Percentiles rank a stretch among this genome's conserved stretches.
These are phyloP conservation scores for Mormyrus proboscirostris DNA, from an alignment of 2,797 vertebrate genomes.

Conservation along the genomic window DNA sequence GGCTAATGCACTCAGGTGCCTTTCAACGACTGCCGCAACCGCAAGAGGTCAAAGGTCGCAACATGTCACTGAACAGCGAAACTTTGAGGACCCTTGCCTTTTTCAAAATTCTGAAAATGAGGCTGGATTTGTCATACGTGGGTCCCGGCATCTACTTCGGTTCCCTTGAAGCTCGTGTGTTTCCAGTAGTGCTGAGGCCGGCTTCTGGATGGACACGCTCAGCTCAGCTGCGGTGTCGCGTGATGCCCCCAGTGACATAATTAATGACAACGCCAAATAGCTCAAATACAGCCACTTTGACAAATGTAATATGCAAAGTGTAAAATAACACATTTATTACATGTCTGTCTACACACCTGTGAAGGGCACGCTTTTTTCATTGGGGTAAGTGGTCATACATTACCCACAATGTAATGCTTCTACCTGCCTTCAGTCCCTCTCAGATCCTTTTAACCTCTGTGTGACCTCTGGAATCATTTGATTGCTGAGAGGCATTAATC, in stretches of 20 bases:
- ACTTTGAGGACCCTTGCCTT: too few species aligned
- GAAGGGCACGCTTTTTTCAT: neutral
- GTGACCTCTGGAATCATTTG: neutral
- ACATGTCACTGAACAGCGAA: neutral
- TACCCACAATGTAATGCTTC: neutral
- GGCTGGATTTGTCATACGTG: neutral
- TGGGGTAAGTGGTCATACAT: neutral
- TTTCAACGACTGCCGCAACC: neutral
- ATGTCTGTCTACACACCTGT: neutral
- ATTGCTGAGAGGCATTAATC: neutral
- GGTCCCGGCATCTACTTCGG: neutral
- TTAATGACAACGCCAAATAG: neutral
- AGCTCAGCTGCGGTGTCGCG: neutral
- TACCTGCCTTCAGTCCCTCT: neutral
- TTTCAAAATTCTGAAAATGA: neutral
- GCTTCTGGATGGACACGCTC: neutral
- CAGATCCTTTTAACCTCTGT: neutral
- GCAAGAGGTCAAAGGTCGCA: neutral
- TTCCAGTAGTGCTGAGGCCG: neutral
- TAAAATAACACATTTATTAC: neutral
- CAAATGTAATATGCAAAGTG: conserved; percentile 10
- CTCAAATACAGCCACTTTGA: neutral
- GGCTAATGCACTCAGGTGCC: neutral
- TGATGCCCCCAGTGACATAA: neutral
- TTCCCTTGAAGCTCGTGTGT: neutral